Percentiles rank a stretch among this genome's conserved stretches.
Evolutionary conservation across 1,140 invertebrate genomes (phyloP).

Genomic region (Drosophila ironensis): DNA sequence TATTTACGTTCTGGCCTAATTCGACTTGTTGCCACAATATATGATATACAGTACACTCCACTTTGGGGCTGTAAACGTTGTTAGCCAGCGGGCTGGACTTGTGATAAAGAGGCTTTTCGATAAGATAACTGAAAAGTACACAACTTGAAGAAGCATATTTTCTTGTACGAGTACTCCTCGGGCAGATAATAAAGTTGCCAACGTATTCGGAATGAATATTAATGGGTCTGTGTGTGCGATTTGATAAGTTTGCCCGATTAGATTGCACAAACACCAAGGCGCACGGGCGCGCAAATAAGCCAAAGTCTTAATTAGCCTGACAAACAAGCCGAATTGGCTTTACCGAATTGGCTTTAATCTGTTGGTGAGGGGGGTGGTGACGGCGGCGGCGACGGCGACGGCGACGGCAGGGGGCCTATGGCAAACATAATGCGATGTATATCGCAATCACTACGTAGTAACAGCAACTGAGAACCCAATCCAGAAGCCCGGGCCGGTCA

Average conservation of each 20-base stretch:
- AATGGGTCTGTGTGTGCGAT: slow-evolving; percentile 18
- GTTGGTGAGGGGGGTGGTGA: not conserved
- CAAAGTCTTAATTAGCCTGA: slow-evolving; percentile 71
- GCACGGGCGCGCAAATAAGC: slow-evolving; percentile 9
- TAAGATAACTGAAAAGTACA: slow-evolving; percentile 27
- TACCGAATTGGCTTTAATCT: slow-evolving; percentile 62
- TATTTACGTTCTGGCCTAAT: slow-evolving; percentile 30
- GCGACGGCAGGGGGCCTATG: no score
- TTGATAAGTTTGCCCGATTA: slow-evolving; percentile 71
- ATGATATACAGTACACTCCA: slow-evolving; percentile 2
- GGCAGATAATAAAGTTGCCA: slow-evolving; percentile 60
- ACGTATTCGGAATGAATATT: slow-evolving; percentile 40
- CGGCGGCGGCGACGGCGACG: not conserved
- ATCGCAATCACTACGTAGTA: slow-evolving; percentile 2
- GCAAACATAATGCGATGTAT: slow-evolving; percentile 19
- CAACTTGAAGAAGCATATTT: slow-evolving; percentile 25
- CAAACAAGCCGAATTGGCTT: slow-evolving; percentile 70
- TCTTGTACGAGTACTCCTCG: slow-evolving; percentile 13
- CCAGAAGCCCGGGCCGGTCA: slow-evolving; percentile 33
- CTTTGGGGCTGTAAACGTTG: slow-evolving; percentile 13
- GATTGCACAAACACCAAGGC: slow-evolving; percentile 57
- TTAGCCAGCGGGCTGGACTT: slow-evolving; percentile 12
- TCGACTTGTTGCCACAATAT: not conserved
- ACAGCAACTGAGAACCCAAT: slow-evolving; percentile 13
- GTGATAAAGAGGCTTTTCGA: slow-evolving; percentile 11